Base-by-base conservation (phyloP, 2,888 invertebrate genomes). In the Drosophila vallismaia region DNA sequence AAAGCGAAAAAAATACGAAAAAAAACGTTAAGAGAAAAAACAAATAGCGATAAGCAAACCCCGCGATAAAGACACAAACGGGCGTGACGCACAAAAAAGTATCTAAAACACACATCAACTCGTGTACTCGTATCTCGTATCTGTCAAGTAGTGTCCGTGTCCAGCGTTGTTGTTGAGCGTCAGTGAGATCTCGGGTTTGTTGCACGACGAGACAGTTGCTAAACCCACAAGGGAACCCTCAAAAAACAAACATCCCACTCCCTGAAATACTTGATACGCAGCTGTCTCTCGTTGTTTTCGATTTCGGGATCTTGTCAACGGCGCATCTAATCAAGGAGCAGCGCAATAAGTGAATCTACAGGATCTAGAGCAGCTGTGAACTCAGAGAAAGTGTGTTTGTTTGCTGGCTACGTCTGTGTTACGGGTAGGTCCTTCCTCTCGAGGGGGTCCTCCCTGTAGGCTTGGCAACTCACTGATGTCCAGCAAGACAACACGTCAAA, bases 231-330 rank as follows among this genome's bases (percentile, higher is more conserved):
- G 38, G 12, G 10, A 45, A 28, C 28, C 28, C 28, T 0, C 6
- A 36, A 40, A 40, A 19, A 14, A 19, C 9, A 44, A 24, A 38
- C 24, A 36, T 19, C 40, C 51, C 24, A 54, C 24, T 33, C 38
- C 50, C 50, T 5, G 19, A 9, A 19, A 44, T 10, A 51, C 48
- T 59, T 58, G 48, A 73, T 77, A 88, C 73, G 88, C 90, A 89
- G 88, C 90, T 91, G 91, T 88, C 91, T 90, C 87, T 89, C 88
- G 89, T 88, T 91, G 88, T 90, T 90, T 90, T 90, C 90, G 91
- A 91, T 91, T 91, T 90, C 89, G 91, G 90, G 90, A 89, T 91
- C 91, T 91, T 90, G 81, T 74, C 82, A 80, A 88, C 91, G 83
- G 68, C 91, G 70, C 63, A 59, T 56, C 19, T 19, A 19, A 19